Base-by-base conservation (phyloP, 2,888 invertebrate genomes). In the Heteropelma amictum region DNA sequence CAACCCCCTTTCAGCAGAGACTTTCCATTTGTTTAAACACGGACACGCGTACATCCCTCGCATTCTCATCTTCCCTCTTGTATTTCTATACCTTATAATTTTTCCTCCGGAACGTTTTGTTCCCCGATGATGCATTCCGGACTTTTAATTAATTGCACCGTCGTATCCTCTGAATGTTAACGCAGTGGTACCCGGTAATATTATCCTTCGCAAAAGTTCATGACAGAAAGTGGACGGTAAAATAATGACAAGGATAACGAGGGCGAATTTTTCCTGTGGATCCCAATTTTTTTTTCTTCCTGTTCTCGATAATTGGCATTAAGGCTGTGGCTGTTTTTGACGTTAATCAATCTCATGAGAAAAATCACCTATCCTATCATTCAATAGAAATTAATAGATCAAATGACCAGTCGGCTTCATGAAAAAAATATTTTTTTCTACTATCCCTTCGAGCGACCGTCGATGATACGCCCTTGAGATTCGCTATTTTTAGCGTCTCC, bases 71-170 rank as follows among this genome's bases (percentile, higher is more conserved):
- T 35, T 26, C 26, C 14, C 23, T 38, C 45, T 26, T 38, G 12
- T 33, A n/a, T 56, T 33, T 42, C 17, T 23, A 10, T 12, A 45
- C 19, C 45, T 33, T 7, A 33, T 40, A 42, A n/a, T 45, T 45
- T 42, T 54, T 2, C 17, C 21, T 21, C 30, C 28, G 33, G 54
- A 54, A 65, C 45, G 17, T 68, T 58, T 47, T 38, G 28, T 68
- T 47, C 47, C 47, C 19, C 58, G 6, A 3, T 30, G 28, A 58
- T 58, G 12, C 38, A 40, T 68, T 58, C 67, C 54, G 35, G 58
- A 58, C 58, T 35, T 49, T 58, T 58, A 68, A 68, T 68, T 58
- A 68, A 68, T 68, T 38, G 14, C 45, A 42, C 19, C 23, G 54
- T 28, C 45, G 19, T 58, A 68, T 68, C 58, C 40, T 23, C 8